phyloP scores from a whole-genome alignment of 2,113 vertebrate species.

The Oryzias celebensis region DNA sequence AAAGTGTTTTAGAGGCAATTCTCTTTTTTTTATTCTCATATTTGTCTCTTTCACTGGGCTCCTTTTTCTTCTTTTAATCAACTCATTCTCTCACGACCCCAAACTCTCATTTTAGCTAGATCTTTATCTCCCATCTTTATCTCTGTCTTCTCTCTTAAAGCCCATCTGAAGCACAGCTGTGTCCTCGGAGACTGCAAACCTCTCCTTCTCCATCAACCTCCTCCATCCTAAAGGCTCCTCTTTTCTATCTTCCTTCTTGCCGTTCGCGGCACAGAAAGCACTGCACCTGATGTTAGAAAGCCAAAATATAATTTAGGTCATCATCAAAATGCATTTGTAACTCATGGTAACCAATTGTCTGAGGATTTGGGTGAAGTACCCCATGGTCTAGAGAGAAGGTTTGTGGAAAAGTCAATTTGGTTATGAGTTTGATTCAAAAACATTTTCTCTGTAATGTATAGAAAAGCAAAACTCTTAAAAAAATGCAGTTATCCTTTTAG shows the following conservation, averaged over 20 bases:
- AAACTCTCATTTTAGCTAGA: slow-evolving; percentile 41
- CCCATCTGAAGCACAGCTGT: slow-evolving; percentile 40
- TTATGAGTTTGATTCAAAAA: too few relatives aligned
- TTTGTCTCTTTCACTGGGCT: slow-evolving; percentile 41
- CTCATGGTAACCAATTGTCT: too few relatives aligned
- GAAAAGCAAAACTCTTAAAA: too few relatives aligned
- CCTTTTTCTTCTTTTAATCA: slow-evolving; percentile 54
- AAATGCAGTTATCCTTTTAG: too few relatives aligned
- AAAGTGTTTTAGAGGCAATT: slow-evolving; percentile 52
- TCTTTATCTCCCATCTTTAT: slow-evolving; percentile 34
- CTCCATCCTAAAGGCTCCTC: slow-evolving; percentile 7
- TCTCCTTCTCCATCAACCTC: slow-evolving; percentile 47
- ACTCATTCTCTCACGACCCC: slow-evolving; percentile 32
- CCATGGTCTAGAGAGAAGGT: too few relatives aligned
- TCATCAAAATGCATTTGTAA: too few relatives aligned
- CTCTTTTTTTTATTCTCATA: slow-evolving; percentile 24
- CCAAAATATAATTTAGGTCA: too few relatives aligned
- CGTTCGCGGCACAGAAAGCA: too few relatives aligned
- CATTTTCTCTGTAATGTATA: too few relatives aligned
- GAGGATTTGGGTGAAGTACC: too few relatives aligned
- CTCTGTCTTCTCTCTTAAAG: slow-evolving; percentile 38
- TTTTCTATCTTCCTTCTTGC: not conserved
- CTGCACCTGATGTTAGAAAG: too few relatives aligned
- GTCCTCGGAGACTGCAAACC: slow-evolving; percentile 45
- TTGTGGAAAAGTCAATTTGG: too few relatives aligned